Percentiles rank a stretch among this genome's conserved stretches.
phyloP scores from a whole-genome alignment of 2,797 vertebrate species.

The Myotis pilosus region DNA sequence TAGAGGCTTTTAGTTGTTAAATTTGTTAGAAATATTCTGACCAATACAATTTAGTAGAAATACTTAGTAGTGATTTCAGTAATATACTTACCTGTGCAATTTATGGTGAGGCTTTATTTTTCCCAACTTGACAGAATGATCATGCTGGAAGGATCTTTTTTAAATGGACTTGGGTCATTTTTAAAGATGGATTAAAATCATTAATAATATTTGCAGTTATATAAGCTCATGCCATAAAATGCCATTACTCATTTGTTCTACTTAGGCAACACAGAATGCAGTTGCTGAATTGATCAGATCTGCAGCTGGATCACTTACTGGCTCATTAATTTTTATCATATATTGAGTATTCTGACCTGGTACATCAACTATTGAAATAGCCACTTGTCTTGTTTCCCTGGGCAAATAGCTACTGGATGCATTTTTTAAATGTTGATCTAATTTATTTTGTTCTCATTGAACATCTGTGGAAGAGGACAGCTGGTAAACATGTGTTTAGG shows the following conservation, averaged over 20 bases:
- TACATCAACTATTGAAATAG: conserved; percentile 64
- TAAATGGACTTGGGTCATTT: conserved; percentile 40
- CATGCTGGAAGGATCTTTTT: not conserved
- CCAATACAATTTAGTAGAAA: not conserved
- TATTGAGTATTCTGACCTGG: conserved; percentile 71
- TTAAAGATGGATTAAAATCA: conserved; percentile 61
- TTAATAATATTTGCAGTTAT: conserved; percentile 51
- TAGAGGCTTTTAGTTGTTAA: not conserved
- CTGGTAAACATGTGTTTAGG: conserved; percentile 55
- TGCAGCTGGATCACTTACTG: conserved; percentile 71
- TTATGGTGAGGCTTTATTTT: conserved; percentile 38
- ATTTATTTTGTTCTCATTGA: conserved; percentile 69
- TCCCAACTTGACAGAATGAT: conserved; percentile 37
- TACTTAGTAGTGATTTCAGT: conserved; percentile 26
- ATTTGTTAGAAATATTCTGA: conserved; percentile 19
- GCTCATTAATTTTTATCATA: conserved; percentile 78
- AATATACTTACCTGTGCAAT: not conserved
- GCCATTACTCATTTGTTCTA: conserved; percentile 63
- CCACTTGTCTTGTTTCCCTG: conserved; percentile 66
- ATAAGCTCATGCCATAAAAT: not conserved
- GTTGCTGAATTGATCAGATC: conserved; percentile 65
- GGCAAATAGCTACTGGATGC: conserved; percentile 61
- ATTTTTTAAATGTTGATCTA: conserved; percentile 60
- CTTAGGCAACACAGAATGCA: conserved; percentile 22
- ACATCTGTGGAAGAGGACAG: conserved; percentile 61